These are phyloP conservation scores for Paralichthys olivaceus DNA, from an alignment of 2,113 vertebrate species.

Conservation along the genomic window DNA sequence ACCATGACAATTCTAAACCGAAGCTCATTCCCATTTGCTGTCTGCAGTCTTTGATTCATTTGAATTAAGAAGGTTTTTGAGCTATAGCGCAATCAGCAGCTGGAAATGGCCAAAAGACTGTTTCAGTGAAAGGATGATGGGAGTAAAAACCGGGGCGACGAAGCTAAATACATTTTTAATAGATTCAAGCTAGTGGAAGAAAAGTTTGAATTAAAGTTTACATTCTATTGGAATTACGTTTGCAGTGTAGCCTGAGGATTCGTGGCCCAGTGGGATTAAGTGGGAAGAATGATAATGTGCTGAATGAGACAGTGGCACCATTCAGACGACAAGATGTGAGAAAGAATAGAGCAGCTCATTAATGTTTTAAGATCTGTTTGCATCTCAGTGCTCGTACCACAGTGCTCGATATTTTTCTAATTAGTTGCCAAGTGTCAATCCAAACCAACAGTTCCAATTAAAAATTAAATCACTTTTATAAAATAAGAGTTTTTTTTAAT, in stretches of 20 bases:
- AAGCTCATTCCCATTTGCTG: constrained; percentile 70
- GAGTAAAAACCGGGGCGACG: constrained; percentile 47
- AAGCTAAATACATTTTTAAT: constrained; percentile 68
- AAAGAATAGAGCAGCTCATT: constrained; percentile 15
- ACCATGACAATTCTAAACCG: constrained; percentile 72
- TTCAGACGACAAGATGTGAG: background rate
- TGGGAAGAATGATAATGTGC: constrained; percentile 24
- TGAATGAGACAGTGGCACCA: constrained; percentile 1
- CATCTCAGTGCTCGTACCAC: background rate
- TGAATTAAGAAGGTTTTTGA: constrained; percentile 66
- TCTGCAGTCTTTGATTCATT: constrained; percentile 71
- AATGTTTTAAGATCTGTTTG: background rate
- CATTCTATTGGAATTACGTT: constrained; percentile 50
- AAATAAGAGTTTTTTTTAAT: background rate
- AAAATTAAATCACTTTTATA: background rate
- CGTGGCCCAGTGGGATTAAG: constrained; percentile 13
- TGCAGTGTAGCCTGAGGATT: constrained; percentile 38
- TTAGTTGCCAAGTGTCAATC: background rate
- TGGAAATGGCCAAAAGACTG: constrained; percentile 60
- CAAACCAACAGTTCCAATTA: background rate
- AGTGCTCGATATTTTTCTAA: background rate
- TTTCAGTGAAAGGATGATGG: constrained; percentile 55
- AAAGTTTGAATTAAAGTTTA: constrained; percentile 66
- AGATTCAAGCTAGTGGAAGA: constrained; percentile 39
- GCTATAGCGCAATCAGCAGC: constrained; percentile 69